Conservation (phyloP, 2,797 vertebrate species). For the Cynopterus sphinx region DNA sequence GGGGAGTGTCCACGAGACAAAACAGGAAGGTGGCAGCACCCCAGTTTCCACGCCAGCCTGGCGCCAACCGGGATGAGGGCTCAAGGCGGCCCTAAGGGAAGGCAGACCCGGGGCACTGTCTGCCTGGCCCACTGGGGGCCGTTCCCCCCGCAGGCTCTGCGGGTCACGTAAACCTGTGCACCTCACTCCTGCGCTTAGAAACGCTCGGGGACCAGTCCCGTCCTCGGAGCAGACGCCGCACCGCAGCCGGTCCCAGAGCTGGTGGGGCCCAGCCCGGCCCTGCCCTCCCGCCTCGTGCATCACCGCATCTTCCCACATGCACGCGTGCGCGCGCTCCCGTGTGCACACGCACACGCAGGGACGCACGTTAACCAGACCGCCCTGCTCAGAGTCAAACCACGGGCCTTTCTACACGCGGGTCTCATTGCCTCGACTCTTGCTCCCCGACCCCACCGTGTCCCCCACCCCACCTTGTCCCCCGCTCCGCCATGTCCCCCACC, state of each 20-base stretch:
- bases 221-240: background rate
- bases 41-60: too few relatives aligned
- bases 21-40: background rate
- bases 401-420: background rate
- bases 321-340: fast-evolving
- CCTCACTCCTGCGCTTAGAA: too few relatives aligned
- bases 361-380: background rate
- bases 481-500: too few relatives aligned
- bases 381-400: background rate
- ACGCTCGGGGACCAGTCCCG: too few relatives aligned
- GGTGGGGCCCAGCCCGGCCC: background rate
- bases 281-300: fast-evolving
- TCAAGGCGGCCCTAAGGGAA: too few relatives aligned
- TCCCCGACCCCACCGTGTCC: background rate
- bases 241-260: background rate
- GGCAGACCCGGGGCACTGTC: fast-evolving
- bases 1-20: too few relatives aligned
- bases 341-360: too few relatives aligned
- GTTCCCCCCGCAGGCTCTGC: fast-evolving
- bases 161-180: background rate
- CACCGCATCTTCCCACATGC: background rate
- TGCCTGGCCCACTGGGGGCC: fast-evolving
- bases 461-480: too few relatives aligned
- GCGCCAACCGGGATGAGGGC: too few relatives aligned
- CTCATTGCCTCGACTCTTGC: background rate